A percentile compares a stretch with the other conserved stretches of the same genome.
Conservation (phyloP, 2,888 invertebrate species). For the Ernsta delagoae region DNA sequence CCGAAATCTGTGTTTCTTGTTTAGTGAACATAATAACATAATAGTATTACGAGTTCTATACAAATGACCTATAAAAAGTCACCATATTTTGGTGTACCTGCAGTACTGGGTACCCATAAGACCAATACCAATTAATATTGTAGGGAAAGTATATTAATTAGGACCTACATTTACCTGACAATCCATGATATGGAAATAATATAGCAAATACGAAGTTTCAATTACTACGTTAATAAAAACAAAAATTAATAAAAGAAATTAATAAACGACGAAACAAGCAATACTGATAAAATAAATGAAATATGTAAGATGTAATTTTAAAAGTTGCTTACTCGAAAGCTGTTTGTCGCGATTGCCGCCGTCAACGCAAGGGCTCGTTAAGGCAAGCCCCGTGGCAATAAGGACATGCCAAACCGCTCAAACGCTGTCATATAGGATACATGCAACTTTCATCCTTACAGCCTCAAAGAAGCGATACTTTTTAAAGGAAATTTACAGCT, state of each 20-base stretch:
- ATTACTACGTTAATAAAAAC: no score
- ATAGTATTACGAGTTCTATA: no score
- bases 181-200: no score
- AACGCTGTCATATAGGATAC: slow-evolving; percentile 51
- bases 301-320: slow-evolving; percentile 54
- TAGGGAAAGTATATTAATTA: no score
- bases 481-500: slow-evolving; percentile 53
- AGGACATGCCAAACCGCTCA: slow-evolving; percentile 45
- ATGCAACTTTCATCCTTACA: slow-evolving; percentile 61
- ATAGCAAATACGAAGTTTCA: no score
- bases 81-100: no score
- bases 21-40: no score
- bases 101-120: no score
- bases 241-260: neutral
- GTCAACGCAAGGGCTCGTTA: slow-evolving; percentile 71
- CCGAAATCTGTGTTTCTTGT: no score
- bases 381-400: slow-evolving; percentile 70
- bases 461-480: slow-evolving; percentile 24
- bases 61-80: no score
- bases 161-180: no score
- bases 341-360: slow-evolving; percentile 60
- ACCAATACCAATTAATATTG: no score
- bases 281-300: slow-evolving; percentile 19
- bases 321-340: slow-evolving; percentile 59
- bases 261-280: slow-evolving; percentile 9